A percentile compares a stretch with the other conserved stretches of the same genome.
phyloP scores from a whole-genome alignment of 2,797 vertebrate genomes.

The Denticeps clupeoides region DNA sequence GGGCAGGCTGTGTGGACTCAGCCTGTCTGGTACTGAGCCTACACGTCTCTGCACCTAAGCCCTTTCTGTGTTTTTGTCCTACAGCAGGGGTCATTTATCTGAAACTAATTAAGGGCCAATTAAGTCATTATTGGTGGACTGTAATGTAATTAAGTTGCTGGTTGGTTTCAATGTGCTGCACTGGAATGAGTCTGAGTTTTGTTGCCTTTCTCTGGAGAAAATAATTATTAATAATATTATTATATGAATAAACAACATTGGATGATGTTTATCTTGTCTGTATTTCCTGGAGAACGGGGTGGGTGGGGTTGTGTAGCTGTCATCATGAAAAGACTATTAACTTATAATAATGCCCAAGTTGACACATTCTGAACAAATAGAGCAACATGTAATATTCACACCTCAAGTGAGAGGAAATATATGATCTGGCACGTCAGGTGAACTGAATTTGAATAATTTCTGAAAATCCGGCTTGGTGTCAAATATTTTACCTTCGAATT shows the following conservation, averaged over 20 bases:
- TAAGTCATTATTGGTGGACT: slow-evolving; percentile 42
- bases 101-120: slow-evolving; percentile 44
- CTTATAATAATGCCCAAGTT: too few species aligned
- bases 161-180: slow-evolving; percentile 46
- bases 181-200: slow-evolving; percentile 43
- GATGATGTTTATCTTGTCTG: slow-evolving; percentile 21
- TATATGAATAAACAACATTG: slow-evolving; percentile 39
- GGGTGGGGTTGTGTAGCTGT: too few species aligned
- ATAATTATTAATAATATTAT: slow-evolving; percentile 41
- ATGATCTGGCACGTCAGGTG: too few species aligned
- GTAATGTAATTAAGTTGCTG: slow-evolving; percentile 46
- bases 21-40: slow-evolving; percentile 13
- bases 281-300: too few species aligned
- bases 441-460: too few species aligned
- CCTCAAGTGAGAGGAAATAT: too few species aligned
- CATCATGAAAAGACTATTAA: too few species aligned
- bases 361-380: too few species aligned
- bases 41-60: slow-evolving; percentile 23
- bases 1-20: neutral
- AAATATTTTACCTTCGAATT: too few species aligned
- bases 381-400: too few species aligned
- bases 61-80: slow-evolving; percentile 24
- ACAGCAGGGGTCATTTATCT: slow-evolving; percentile 35
- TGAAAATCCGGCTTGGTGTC: too few species aligned
- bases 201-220: slow-evolving; percentile 43